These are phyloP conservation scores for Gymnocephalus cernua DNA, from an alignment of 2,113 vertebrate species.

Conservation along the genomic window DNA sequence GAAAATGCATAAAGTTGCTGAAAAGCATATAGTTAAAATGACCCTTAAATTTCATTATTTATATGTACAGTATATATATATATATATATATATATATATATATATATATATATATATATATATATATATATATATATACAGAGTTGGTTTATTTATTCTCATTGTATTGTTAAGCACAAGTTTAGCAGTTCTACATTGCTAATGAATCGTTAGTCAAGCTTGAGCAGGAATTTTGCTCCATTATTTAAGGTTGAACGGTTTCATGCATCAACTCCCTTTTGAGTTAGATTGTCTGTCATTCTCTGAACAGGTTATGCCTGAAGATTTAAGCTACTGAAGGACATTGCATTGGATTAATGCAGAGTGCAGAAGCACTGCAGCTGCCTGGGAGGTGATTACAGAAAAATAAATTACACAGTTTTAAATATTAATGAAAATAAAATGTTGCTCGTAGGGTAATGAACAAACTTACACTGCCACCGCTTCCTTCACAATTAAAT, in stretches of 20 bases:
- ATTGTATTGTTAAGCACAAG: no score
- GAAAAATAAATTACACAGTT: conserved; percentile 12
- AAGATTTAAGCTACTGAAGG: background rate
- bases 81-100: no score
- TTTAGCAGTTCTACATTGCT: background rate
- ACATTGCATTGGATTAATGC: background rate
- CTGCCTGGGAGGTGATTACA: conserved; percentile 14
- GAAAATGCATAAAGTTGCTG: no score
- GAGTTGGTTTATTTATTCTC: background rate
- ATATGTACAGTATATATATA: no score
- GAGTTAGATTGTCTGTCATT: background rate
- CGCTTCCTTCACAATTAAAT: background rate
- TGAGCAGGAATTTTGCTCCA: background rate
- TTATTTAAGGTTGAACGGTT: background rate
- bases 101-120: no score
- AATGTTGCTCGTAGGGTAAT: conserved; percentile 5
- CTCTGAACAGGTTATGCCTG: conserved; percentile 11
- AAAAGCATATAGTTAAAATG: background rate
- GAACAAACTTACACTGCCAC: background rate
- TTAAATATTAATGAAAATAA: conserved; percentile 33
- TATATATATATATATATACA: no score
- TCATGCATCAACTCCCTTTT: background rate
- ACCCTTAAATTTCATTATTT: no score
- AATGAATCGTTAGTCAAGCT: background rate
- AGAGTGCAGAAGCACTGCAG: background rate